These are phyloP conservation scores for Ophthalmotilapia sp. DNA, from an alignment of 2,113 vertebrate genomes.

Conservation along the genomic window DNA sequence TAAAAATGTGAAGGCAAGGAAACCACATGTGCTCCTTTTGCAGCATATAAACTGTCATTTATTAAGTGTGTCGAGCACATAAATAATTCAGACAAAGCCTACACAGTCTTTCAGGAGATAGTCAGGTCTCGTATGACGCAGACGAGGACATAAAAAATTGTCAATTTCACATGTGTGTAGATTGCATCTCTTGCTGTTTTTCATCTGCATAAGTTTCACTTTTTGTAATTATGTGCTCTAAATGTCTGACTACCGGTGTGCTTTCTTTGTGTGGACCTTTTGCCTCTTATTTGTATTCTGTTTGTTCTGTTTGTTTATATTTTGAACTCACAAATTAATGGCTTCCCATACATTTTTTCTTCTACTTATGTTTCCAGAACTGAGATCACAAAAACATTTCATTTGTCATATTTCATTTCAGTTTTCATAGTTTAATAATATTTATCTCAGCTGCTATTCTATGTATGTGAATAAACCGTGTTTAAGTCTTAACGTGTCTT, in stretches of 20 bases:
- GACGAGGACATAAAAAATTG: neutral
- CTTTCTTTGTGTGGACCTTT: neutral
- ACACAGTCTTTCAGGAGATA: neutral
- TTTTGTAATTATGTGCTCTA: neutral
- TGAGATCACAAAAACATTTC: neutral
- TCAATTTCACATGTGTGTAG: neutral
- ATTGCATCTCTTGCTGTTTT: neutral
- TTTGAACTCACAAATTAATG: neutral
- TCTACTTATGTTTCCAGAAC: neutral
- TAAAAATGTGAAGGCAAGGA: neutral
- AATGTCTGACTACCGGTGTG: neutral
- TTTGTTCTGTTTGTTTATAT: neutral
- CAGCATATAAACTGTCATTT: neutral
- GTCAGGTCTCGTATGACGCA: neutral
- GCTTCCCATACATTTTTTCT: neutral
- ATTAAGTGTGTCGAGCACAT: neutral
- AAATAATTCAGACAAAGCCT: neutral
- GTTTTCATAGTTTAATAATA: neutral
- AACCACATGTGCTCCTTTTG: neutral
- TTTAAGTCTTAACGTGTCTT: fast-evolving
- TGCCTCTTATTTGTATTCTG: neutral
- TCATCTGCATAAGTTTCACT: neutral
- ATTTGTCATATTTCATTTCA: neutral
- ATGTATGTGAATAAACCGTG: fast-evolving
- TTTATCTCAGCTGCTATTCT: neutral